Conservation (phyloP, 2,888 invertebrate genomes). For the Allolobophora icterica region DNA sequence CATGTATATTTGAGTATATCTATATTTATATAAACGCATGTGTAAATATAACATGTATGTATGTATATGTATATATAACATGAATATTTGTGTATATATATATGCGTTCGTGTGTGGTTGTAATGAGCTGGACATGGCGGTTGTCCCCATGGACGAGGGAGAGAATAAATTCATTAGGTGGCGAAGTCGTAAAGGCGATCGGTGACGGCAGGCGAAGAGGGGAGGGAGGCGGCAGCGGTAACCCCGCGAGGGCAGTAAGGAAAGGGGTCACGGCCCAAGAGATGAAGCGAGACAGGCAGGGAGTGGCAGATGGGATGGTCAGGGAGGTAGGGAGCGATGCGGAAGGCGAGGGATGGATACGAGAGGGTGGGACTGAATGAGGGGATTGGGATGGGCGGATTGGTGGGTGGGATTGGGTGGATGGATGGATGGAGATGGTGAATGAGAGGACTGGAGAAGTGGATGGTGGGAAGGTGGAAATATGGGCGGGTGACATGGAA, state of each 20-base stretch:
- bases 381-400: neutral
- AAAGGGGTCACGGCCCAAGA: neutral
- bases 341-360: neutral
- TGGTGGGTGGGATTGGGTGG: neutral
- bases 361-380: too few species aligned
- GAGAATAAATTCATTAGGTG: neutral
- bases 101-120: neutral
- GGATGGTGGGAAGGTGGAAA: neutral
- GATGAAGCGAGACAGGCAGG: neutral
- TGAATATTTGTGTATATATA: neutral
- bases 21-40: neutral
- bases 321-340: neutral
- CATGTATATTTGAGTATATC: too few species aligned
- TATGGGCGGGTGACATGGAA: neutral
- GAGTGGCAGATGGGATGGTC: neutral
- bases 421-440: neutral
- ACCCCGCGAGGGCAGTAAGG: conserved; percentile 8
- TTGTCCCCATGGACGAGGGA: neutral
- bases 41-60: too few species aligned
- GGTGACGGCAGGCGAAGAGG: neutral
- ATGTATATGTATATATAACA: too few species aligned
- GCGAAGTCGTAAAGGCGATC: neutral
- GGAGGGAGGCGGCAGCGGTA: neutral
- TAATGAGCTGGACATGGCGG: neutral
- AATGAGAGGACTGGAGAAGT: neutral